phyloP scores from a whole-genome alignment of 2,888 invertebrate species.

The Notodonta dromedarius region DNA sequence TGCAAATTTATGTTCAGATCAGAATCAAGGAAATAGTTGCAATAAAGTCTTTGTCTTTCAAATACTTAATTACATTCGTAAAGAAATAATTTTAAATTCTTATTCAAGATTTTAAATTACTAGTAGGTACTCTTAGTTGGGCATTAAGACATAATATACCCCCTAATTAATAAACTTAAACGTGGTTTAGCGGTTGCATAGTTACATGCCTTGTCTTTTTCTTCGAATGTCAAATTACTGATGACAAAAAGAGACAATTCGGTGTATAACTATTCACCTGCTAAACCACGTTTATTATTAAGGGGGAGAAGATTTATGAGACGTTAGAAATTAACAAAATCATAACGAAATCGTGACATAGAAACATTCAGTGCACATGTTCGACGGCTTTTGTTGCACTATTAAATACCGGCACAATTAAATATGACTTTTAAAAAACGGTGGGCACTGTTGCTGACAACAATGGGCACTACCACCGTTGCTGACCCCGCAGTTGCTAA shows the following conservation, averaged over 20 bases:
- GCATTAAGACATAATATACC: no score
- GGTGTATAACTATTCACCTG: no score
- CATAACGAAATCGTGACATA: constrained; percentile 59
- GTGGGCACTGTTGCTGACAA: constrained; percentile 66
- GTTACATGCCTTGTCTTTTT: no score
- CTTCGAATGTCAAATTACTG: no score
- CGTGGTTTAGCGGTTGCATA: no score
- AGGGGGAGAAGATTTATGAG: background rate
- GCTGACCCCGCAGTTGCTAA: constrained; percentile 73
- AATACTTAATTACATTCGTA: background rate
- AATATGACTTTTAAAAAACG: constrained; percentile 69
- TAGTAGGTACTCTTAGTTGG: no score
- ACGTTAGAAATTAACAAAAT: constrained; percentile 14
- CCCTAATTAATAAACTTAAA: no score
- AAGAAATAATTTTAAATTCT: background rate
- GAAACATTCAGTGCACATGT: constrained; percentile 49
- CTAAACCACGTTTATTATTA: no score
- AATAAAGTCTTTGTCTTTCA: background rate
- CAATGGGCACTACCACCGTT: constrained; percentile 61
- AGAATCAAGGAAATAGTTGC: background rate
- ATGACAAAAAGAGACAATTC: no score
- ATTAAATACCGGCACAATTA: constrained; percentile 60
- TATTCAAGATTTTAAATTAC: no score
- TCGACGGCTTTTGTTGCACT: constrained; percentile 44
- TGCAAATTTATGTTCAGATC: background rate